Conservation (phyloP, 53 echinoderm and acorn worm genomes). For the Glandiceps talaboti region DNA sequence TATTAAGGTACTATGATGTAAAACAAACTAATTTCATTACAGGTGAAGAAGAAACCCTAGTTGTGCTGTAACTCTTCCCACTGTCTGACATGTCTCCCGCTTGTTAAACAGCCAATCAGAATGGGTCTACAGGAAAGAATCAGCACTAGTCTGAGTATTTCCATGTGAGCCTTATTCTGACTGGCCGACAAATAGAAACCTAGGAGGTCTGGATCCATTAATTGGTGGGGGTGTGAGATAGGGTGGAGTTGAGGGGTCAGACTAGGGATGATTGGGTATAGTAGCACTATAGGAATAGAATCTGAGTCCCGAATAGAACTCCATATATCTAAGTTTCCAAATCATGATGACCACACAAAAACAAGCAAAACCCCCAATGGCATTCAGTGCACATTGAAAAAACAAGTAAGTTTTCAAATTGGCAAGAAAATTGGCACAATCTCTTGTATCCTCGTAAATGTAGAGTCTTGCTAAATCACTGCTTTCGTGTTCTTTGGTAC, state of each 20-base stretch:
- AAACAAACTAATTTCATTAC: too few species aligned
- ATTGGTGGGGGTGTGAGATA: slow-evolving; percentile 24
- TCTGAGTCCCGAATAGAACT: slow-evolving; percentile 90
- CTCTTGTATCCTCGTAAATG: slow-evolving; percentile 54
- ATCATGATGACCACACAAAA: slow-evolving; percentile 85
- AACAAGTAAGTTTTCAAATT: slow-evolving; percentile 88
- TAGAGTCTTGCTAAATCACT: slow-evolving; percentile 50
- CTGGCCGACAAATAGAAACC: not conserved
- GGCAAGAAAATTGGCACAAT: slow-evolving; percentile 67
- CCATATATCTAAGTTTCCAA: slow-evolving; percentile 88
- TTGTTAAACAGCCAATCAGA: not conserved
- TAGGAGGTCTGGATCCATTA: not conserved
- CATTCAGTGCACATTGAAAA: slow-evolving; percentile 87
- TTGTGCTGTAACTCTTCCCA: not conserved
- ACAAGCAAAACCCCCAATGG: slow-evolving; percentile 76
- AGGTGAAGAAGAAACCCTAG: too few species aligned
- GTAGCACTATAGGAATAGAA: slow-evolving; percentile 98
- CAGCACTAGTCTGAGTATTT: slow-evolving; percentile 16
- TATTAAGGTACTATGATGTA: too few species aligned
- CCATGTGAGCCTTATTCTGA: slow-evolving; percentile 14
- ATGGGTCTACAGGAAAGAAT: slow-evolving; percentile 10
- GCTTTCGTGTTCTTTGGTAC: slow-evolving; percentile 33
- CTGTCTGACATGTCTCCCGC: not conserved
- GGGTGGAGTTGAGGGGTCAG: slow-evolving; percentile 64
- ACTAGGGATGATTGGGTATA: slow-evolving; percentile 79